Evolutionary conservation across 2,888 invertebrate genomes (phyloP), one percentile per base, ranked within the genome.

Genomic region (Drosophila koepferae): DNA sequence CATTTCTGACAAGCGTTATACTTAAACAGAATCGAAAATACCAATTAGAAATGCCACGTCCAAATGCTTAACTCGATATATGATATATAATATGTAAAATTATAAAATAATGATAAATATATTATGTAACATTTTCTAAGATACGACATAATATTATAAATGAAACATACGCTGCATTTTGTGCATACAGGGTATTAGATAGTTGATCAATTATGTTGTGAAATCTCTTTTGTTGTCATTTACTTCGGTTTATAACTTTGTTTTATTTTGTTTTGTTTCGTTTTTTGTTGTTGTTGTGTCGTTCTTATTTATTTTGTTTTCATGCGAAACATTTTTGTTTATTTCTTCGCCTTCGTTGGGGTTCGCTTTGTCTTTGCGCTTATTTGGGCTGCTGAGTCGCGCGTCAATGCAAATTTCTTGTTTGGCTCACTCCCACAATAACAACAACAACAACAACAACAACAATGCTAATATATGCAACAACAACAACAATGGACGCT

Each of bases 281-380:
- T 63, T 63, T 74, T 71, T 56, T 46, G 67, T 59, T 69, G 60
- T 60, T 51, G 6, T 53, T 56, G 40, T 18, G 56, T 43, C 63
- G 63, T 43, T 82, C 73, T 68, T 89, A 70, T 86, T 83, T 85
- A 77, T 82, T 82, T 82, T 74, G 69, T 63, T 82, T 82, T 72
- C 72, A 65, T 77, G 88, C 77, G 88, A 82, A 88, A 71, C 59
- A 82, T 72, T 82, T 85, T 83, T 83, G 82, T 88, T 88, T 86
- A 80, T 85, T 86, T 80, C 63, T 82, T 72, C 62, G 18, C 51
- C 61, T 72, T 36, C 34, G 63, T 66, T 44, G 49, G 61, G 31
- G 38, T 41, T 36, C 51, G 36, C 77, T 72, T 72, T 78, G 64
- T 87, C 82, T 81, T 72, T 64, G 23, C 65, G 67, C 76, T 63